These are phyloP conservation scores for Diadegma fenestrale DNA, from an alignment of 2,888 invertebrate genomes.

Conservation along the genomic window DNA sequence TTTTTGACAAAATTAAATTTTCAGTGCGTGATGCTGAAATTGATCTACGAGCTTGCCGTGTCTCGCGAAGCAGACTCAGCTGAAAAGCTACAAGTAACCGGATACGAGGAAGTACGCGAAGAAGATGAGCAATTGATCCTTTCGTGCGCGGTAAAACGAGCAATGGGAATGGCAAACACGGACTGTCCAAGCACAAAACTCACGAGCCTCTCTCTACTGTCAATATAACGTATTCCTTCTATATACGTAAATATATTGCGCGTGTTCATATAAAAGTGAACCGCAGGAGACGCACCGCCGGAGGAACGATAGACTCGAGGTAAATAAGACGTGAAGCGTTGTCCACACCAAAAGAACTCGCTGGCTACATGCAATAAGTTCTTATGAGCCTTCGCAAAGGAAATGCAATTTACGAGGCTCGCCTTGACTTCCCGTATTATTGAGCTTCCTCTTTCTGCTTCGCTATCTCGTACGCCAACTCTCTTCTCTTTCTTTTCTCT, in stretches of 20 bases:
- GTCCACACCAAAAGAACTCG: conserved; percentile 26
- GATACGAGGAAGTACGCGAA: conserved; percentile 55
- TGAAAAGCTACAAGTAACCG: conserved; percentile 24
- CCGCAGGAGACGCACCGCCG: conserved; percentile 30
- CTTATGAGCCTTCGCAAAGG: conserved; percentile 57
- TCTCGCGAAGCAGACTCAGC: not conserved
- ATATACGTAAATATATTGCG: not conserved
- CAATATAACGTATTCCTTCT: conserved; percentile 37
- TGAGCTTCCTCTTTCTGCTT: conserved; percentile 48
- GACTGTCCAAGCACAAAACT: conserved; percentile 34
- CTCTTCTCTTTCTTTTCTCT: conserved; percentile 30
- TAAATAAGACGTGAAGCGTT: conserved; percentile 59
- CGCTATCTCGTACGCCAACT: conserved; percentile 33
- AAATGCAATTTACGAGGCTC: conserved; percentile 65
- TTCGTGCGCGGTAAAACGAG: conserved; percentile 31
- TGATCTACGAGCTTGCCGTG: not conserved
- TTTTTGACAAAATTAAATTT: too few species aligned
- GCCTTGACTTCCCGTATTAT: conserved; percentile 60
- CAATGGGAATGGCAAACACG: conserved; percentile 61
- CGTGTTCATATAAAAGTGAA: conserved; percentile 10
- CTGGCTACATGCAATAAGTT: conserved; percentile 19
- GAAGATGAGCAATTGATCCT: conserved; percentile 60
- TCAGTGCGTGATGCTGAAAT: not conserved
- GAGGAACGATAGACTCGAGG: conserved; percentile 33
- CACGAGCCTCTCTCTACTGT: conserved; percentile 46